Percentiles rank a stretch among this genome's conserved stretches.
phyloP scores from a whole-genome alignment of 2,797 vertebrate genomes.

The Botia almorhae region DNA sequence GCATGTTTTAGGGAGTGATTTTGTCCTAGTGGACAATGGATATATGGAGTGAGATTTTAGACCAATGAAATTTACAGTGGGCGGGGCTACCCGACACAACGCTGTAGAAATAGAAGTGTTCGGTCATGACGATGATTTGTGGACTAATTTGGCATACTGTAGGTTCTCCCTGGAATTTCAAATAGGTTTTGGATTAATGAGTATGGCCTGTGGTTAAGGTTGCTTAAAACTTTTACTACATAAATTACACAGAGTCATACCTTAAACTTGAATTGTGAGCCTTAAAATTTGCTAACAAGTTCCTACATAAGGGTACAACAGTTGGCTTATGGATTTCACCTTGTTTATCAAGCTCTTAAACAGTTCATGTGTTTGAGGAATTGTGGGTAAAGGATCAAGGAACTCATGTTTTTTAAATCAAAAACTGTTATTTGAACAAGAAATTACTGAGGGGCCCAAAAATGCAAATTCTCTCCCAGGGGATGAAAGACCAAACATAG shows the following conservation, averaged over 20 bases:
- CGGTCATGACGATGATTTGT: too few relatives aligned
- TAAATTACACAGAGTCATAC: not conserved
- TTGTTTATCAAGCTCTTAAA: not conserved
- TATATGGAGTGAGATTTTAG: not conserved
- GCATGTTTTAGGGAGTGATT: not conserved
- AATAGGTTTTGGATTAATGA: too few relatives aligned
- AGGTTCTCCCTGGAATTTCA: too few relatives aligned
- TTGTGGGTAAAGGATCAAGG: not conserved
- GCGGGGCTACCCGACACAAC: not conserved
- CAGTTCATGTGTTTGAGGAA: not conserved
- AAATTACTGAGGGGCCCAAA: not conserved
- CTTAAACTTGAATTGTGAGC: not conserved
- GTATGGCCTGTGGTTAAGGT: too few relatives aligned
- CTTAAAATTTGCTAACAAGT: not conserved
- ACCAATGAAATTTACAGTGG: not conserved
- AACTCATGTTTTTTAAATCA: not conserved
- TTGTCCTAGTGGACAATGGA: not conserved
- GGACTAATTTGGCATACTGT: too few relatives aligned
- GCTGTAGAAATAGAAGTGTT: too few relatives aligned
- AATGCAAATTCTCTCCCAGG: not conserved
- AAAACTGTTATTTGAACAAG: not conserved
- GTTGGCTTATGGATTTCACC: not conserved
- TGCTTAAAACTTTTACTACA: not conserved
- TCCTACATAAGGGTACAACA: not conserved
- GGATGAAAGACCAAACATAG: constrained; percentile 4